Percentiles rank a stretch among this genome's conserved stretches.
Conservation (phyloP, 2,797 vertebrate genomes). For the Rallus crepitans region DNA sequence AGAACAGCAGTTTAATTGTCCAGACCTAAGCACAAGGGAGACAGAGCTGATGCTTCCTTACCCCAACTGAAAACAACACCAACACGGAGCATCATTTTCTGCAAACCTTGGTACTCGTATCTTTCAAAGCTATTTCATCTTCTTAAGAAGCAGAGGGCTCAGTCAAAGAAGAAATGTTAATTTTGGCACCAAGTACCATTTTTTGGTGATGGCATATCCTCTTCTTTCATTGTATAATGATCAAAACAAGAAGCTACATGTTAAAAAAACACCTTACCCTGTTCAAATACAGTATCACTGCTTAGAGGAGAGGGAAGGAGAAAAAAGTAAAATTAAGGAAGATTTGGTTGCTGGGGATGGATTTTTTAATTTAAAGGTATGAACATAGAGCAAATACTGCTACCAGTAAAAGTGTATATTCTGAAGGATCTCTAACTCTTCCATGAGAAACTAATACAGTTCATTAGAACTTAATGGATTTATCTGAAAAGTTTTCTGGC, state of each 20-base stretch:
- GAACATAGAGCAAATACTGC: neutral
- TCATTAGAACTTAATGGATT: neutral
- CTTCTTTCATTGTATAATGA: neutral
- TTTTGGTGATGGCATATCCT: neutral
- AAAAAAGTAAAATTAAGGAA: neutral
- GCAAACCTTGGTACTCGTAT: neutral
- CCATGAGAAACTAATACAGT: neutral
- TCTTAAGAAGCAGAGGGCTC: neutral
- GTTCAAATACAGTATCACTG: neutral
- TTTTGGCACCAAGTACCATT: neutral
- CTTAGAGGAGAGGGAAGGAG: neutral
- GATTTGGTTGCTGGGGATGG: neutral
- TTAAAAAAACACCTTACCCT: neutral
- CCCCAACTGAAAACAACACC: neutral
- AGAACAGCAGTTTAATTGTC: neutral
- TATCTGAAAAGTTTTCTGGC: neutral
- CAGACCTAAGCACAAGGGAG: neutral
- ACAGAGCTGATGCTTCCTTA: neutral
- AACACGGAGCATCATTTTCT: neutral
- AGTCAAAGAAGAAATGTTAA: neutral
- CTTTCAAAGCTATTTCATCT: neutral
- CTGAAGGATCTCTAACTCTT: neutral
- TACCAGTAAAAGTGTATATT: neutral
- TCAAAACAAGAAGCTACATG: fast-evolving
- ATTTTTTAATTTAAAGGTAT: neutral